A percentile compares a stretch with the other conserved stretches of the same genome.
These are phyloP conservation scores for Eulithis testata DNA, from an alignment of 2,888 invertebrate genomes.

Conservation along the genomic window DNA sequence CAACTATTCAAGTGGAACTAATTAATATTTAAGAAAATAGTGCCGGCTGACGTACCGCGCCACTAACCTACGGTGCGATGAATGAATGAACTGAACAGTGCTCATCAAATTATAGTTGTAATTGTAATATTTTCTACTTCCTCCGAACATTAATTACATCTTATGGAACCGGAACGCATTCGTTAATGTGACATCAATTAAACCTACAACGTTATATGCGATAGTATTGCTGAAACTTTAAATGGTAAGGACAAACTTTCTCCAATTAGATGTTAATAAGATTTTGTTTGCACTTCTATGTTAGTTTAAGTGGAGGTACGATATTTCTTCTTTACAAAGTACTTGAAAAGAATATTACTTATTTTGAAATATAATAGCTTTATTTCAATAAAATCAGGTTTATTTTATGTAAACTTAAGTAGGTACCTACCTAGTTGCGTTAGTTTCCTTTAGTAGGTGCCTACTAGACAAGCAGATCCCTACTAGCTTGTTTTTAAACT, in stretches of 20 bases:
- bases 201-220: constrained; percentile 57
- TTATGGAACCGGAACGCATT: constrained; percentile 77
- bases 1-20: constrained; percentile 59
- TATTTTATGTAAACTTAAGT: no score
- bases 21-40: constrained; percentile 50
- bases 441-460: background rate
- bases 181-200: constrained; percentile 68
- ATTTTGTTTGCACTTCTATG: constrained; percentile 23
- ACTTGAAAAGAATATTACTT: background rate
- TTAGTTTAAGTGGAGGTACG: constrained; percentile 9
- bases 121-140: constrained; percentile 77
- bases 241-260: constrained; percentile 71
- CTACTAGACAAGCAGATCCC: no score
- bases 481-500: no score
- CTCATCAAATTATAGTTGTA: constrained; percentile 72
- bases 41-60: constrained; percentile 52
- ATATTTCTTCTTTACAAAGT: constrained; percentile 11
- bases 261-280: constrained; percentile 38
- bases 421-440: background rate
- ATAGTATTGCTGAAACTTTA: constrained; percentile 68
- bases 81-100: constrained; percentile 65
- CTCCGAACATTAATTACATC: constrained; percentile 74
- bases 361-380: constrained; percentile 7
- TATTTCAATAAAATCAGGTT: background rate
- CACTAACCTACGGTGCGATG: constrained; percentile 54